Conservation (phyloP, 2,888 invertebrate species). For the Leucoma salicis region DNA sequence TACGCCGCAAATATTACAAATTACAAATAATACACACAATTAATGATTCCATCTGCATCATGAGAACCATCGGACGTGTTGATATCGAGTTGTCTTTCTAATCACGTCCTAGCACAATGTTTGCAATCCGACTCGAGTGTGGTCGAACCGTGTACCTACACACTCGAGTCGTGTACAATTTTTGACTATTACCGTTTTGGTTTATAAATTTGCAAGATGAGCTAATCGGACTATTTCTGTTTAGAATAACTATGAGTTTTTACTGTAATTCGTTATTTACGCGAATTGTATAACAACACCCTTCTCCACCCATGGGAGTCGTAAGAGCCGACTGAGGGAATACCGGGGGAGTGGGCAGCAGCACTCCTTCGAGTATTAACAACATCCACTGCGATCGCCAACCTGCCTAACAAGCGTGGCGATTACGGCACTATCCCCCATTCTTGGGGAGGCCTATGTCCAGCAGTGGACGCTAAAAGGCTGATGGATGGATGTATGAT, state of each 20-base stretch:
- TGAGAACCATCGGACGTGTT: conserved; percentile 49
- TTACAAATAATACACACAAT: conserved; percentile 36
- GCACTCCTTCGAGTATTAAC: no score
- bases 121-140: conserved; percentile 16
- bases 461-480: no score
- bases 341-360: no score
- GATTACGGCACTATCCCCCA: no score
- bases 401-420: no score
- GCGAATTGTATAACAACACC: no score
- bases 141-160: conserved; percentile 43
- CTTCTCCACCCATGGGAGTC: no score
- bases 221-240: conserved; percentile 11
- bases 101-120: conserved; percentile 34
- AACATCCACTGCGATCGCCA: no score
- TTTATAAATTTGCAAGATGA: conserved; percentile 22
- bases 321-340: no score
- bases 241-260: background rate
- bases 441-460: no score
- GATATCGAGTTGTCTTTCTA: conserved; percentile 43
- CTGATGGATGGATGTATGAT: no score
- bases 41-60: conserved; percentile 49
- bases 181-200: conserved; percentile 21
- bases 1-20: background rate
- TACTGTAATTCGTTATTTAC: no score
- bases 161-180: conserved; percentile 22